Percentiles rank a stretch among this genome's conserved stretches.
These are phyloP conservation scores for Drosophila paranaensis DNA, from an alignment of 2,888 invertebrate genomes.

Conservation along the genomic window DNA sequence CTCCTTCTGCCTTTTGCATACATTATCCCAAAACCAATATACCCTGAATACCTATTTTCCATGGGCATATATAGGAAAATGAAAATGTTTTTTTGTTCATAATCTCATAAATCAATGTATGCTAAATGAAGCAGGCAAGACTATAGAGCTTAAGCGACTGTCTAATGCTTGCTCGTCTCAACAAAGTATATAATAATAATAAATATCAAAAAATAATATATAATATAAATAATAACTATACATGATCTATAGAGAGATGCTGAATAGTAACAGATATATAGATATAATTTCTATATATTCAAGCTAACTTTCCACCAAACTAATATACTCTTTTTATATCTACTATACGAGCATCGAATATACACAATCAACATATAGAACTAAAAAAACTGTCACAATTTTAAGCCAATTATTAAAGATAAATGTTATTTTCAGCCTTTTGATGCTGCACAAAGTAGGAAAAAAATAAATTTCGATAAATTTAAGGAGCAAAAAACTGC, in stretches of 20 bases:
- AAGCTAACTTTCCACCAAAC: background rate
- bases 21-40: background rate
- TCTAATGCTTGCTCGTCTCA: background rate
- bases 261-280: no score
- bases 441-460: no score
- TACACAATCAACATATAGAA: background rate
- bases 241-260: no score
- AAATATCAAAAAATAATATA: no score
- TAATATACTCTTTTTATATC: background rate
- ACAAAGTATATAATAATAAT: no score
- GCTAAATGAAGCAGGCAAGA: slow-evolving; percentile 13
- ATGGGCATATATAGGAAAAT: no score
- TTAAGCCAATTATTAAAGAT: slow-evolving; percentile 16
- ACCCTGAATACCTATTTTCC: background rate
- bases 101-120: slow-evolving; percentile 46
- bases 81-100: slow-evolving; percentile 16
- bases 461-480: slow-evolving; percentile 27
- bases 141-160: background rate
- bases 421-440: slow-evolving; percentile 24
- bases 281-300: no score
- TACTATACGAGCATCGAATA: no score
- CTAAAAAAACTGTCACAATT: slow-evolving; percentile 13
- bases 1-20: no score
- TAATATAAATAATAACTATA: no score
- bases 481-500: background rate